Percentiles rank a stretch among this genome's conserved stretches.
These are phyloP conservation scores for Meles meles DNA, from an alignment of 2,113 vertebrate species.

Conservation along the genomic window DNA sequence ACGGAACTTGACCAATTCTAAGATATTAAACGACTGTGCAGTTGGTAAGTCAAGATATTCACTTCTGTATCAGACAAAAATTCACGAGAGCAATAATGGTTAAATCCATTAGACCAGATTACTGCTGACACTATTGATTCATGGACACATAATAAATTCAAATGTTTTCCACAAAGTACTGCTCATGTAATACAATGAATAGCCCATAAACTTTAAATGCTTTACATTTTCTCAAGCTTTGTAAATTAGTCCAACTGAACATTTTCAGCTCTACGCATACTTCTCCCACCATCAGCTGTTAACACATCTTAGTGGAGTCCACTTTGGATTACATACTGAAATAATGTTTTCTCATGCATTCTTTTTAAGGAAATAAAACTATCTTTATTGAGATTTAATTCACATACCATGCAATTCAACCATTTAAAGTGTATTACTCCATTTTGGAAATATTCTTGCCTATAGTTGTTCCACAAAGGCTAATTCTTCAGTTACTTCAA, in stretches of 20 bases:
- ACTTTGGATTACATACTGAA: not conserved
- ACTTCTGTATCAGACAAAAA: not conserved
- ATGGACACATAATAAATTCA: not conserved
- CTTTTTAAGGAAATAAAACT: not conserved
- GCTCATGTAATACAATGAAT: not conserved
- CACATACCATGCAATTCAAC: not conserved
- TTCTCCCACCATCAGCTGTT: not conserved
- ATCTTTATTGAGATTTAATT: not conserved
- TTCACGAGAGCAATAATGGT: not conserved
- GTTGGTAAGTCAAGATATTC: not conserved
- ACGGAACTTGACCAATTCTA: not conserved
- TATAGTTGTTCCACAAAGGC: not conserved
- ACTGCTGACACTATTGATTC: not conserved
- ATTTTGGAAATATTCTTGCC: conserved; percentile 10
- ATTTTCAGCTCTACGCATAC: not conserved
- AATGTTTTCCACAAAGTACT: not conserved
- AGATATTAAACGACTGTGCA: not conserved
- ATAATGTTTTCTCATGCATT: not conserved
- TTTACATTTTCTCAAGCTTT: not conserved
- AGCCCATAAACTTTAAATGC: not conserved
- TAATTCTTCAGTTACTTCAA: not conserved
- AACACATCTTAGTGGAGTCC: not conserved
- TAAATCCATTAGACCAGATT: not conserved
- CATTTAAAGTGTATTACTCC: not conserved
- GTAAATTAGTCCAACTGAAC: not conserved